Evolutionary conservation across 1,140 invertebrate genomes (phyloP).

Genomic region (Ceratosolen solmsi): DNA sequence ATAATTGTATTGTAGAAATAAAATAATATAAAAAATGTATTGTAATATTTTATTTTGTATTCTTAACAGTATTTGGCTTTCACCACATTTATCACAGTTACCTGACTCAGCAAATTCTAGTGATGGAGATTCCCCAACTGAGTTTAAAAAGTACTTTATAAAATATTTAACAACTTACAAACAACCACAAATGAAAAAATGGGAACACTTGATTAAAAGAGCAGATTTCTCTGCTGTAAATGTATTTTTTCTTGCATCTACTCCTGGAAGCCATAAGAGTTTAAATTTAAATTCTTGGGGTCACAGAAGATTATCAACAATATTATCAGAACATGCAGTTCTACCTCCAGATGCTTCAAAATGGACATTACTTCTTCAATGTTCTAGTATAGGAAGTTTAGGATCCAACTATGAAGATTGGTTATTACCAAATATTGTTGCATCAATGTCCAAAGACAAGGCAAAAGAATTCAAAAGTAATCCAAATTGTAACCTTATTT

Average conservation of each 20-base stretch:
- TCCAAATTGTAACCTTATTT: constrained; percentile 76
- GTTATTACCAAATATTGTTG: constrained; percentile 79
- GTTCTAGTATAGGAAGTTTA: constrained; percentile 92
- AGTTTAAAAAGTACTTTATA: constrained; percentile 90
- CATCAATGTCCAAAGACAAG: constrained; percentile 76
- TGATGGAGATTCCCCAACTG: constrained; percentile 86
- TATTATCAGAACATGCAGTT: constrained; percentile 79
- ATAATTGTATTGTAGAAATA: background rate
- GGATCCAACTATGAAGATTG: constrained; percentile 82
- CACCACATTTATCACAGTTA: constrained; percentile 82
- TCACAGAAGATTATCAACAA: constrained; percentile 78
- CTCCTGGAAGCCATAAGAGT: constrained; percentile 85
- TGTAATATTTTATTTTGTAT: constrained; percentile 43
- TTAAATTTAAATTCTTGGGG: constrained; percentile 78
- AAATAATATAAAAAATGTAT: background rate
- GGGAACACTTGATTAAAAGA: constrained; percentile 82
- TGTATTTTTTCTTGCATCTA: constrained; percentile 89
- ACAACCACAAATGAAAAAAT: constrained; percentile 78
- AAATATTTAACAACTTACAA: constrained; percentile 87
- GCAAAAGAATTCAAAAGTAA: constrained; percentile 62
- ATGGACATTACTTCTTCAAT: constrained; percentile 86
- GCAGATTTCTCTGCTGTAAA: constrained; percentile 88
- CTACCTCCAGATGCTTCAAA: constrained; percentile 73
- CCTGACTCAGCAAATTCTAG: constrained; percentile 73
- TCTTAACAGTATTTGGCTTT: constrained; percentile 81